These are phyloP conservation scores for Liposcelis brunnea DNA, from an alignment of 2,888 invertebrate genomes.

Conservation along the genomic window DNA sequence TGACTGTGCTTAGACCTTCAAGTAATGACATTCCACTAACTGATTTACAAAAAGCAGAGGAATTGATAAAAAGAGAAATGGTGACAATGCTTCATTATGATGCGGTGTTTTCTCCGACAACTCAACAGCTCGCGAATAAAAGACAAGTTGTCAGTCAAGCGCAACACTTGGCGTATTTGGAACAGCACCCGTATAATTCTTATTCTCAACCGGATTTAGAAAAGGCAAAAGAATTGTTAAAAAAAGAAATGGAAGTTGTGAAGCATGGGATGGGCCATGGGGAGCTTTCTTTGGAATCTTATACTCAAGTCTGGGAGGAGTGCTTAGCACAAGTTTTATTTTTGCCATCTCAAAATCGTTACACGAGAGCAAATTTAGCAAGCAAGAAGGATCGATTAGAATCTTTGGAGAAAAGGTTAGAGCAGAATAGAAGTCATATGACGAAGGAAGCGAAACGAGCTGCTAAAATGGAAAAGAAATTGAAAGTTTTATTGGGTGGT, in stretches of 20 bases:
- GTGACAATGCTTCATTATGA: slow-evolving; percentile 87
- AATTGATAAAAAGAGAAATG: slow-evolving; percentile 92
- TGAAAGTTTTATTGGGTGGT: slow-evolving; percentile 86
- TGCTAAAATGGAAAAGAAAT: slow-evolving; percentile 93
- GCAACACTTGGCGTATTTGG: slow-evolving; percentile 64
- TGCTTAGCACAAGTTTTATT: slow-evolving; percentile 83
- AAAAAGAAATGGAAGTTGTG: slow-evolving; percentile 75
- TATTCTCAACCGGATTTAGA: slow-evolving; percentile 48
- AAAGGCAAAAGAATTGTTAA: slow-evolving; percentile 44
- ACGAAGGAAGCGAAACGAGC: slow-evolving; percentile 91
- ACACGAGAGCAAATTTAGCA: slow-evolving; percentile 85
- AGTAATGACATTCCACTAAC: slow-evolving; percentile 60
- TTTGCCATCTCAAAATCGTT: slow-evolving; percentile 78
- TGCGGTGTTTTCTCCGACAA: slow-evolving; percentile 25
- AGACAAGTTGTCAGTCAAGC: slow-evolving; percentile 39
- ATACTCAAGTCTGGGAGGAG: slow-evolving; percentile 94
- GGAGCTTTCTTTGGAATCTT: slow-evolving; percentile 77
- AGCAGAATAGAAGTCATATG: slow-evolving; percentile 91
- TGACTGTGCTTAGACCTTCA: slow-evolving; percentile 57
- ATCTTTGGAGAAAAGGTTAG: slow-evolving; percentile 78
- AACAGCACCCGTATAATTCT: slow-evolving; percentile 69
- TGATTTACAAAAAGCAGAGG: slow-evolving; percentile 87
- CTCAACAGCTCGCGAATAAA: slow-evolving; percentile 30
- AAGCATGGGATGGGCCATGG: slow-evolving; percentile 91
- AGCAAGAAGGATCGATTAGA: slow-evolving; percentile 93